Evolutionary conservation across 2,113 vertebrate genomes (phyloP).

Genomic region (Macquaria ambigua): DNA sequence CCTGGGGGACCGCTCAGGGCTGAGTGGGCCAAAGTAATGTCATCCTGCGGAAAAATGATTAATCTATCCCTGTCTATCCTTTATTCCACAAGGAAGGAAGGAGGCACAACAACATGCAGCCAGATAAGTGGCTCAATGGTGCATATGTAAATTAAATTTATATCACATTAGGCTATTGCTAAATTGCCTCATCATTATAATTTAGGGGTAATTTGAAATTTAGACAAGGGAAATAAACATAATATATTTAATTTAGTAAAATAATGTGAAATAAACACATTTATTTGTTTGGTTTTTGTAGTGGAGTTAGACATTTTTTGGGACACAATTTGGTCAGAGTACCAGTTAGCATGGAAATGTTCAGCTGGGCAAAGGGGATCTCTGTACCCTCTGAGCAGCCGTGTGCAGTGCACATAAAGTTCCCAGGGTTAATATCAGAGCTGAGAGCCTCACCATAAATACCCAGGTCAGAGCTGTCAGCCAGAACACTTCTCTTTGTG

Average conservation of each 20-base stretch:
- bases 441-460: constrained; percentile 72
- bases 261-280: not conserved
- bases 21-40: constrained; percentile 86
- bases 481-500: constrained; percentile 65
- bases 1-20: constrained; percentile 81
- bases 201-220: constrained; percentile 58
- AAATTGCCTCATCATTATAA: constrained; percentile 77
- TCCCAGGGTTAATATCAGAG: constrained; percentile 63
- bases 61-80: constrained; percentile 79
- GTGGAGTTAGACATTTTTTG: not conserved
- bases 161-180: constrained; percentile 66
- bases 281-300: not conserved
- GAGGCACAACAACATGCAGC: constrained; percentile 67
- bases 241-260: constrained; percentile 30
- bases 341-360: constrained; percentile 34
- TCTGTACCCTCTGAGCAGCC: constrained; percentile 39
- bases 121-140: constrained; percentile 74
- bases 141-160: constrained; percentile 80
- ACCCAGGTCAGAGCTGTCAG: constrained; percentile 77
- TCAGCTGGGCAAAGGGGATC: constrained; percentile 40
- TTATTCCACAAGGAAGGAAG: constrained; percentile 76
- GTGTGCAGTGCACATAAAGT: constrained; percentile 61
- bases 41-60: constrained; percentile 83
- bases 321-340: constrained; percentile 19
- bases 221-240: constrained; percentile 42